phyloP scores from a whole-genome alignment of 2,797 vertebrate genomes.

The Molossus molossus region DNA sequence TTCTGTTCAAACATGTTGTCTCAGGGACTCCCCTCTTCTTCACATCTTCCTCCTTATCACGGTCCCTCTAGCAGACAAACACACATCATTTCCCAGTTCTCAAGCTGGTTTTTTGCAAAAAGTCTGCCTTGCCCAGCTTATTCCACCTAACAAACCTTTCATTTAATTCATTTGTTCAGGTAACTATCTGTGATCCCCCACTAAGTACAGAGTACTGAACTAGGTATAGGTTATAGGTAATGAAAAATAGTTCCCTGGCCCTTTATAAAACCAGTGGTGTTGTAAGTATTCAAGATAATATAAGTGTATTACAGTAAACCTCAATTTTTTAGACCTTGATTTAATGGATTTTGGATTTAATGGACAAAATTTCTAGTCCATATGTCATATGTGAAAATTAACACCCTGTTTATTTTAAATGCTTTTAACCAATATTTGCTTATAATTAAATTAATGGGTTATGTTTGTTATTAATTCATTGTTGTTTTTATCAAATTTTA shows the following conservation, averaged over 20 bases:
- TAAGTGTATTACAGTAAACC: not conserved
- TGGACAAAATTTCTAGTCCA: no score
- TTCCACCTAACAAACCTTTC: slow-evolving; percentile 21
- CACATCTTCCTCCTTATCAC: not conserved
- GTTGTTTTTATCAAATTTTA: no score
- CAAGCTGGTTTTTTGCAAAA: not conserved
- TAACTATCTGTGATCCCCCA: not conserved
- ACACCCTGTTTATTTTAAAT: no score
- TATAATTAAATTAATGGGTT: no score
- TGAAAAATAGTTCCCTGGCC: slow-evolving; percentile 34
- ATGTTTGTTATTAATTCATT: no score
- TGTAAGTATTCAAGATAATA: not conserved
- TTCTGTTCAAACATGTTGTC: slow-evolving; percentile 43
- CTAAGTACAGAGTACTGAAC: not conserved
- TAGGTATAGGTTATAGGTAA: slow-evolving; percentile 2
- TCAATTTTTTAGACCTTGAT: no score
- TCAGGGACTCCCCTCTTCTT: not conserved
- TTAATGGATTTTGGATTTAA: no score
- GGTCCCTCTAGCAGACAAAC: not conserved
- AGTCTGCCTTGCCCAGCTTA: not conserved
- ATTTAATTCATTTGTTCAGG: not conserved
- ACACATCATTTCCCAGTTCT: not conserved
- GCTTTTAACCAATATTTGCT: no score
- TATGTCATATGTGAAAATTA: no score
- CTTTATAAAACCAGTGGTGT: not conserved